Conservation (phyloP, 2,113 vertebrate genomes). For the Actinemys pallida region DNA sequence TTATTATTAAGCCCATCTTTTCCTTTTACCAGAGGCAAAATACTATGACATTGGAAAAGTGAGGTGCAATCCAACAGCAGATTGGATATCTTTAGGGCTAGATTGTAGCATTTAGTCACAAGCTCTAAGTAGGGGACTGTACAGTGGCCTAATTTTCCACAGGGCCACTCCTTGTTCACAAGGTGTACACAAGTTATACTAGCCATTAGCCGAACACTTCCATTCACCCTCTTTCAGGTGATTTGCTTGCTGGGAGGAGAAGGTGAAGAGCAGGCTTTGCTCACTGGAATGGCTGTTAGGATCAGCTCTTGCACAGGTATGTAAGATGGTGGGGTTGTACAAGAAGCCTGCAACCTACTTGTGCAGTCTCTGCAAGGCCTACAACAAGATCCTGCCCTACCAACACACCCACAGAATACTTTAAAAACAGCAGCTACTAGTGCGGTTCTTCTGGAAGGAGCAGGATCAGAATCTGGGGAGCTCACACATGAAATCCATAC, state of each 20-base stretch:
- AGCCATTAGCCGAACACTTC: background rate
- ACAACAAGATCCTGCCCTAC: accelerated
- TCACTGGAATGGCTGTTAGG: background rate
- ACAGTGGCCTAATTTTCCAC: background rate
- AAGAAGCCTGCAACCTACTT: background rate
- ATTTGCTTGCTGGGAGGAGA: background rate
- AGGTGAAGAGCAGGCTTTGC: background rate
- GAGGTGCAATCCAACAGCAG: background rate
- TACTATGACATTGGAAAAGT: background rate
- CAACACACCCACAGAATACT: background rate
- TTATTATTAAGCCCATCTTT: background rate
- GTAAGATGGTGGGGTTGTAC: background rate
- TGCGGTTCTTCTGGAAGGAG: background rate
- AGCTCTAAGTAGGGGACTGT: background rate
- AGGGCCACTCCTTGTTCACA: background rate
- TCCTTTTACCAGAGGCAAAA: background rate
- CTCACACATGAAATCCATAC: background rate
- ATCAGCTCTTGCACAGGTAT: accelerated
- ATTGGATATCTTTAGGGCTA: background rate
- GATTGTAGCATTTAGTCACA: background rate
- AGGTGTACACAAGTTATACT: background rate
- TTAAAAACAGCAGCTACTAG: background rate
- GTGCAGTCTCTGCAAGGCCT: background rate
- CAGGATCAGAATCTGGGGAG: background rate
- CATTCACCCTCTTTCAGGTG: background rate